These are phyloP conservation scores for Carcharodon carcharias DNA, from an alignment of 2,797 vertebrate genomes.

Conservation along the genomic window DNA sequence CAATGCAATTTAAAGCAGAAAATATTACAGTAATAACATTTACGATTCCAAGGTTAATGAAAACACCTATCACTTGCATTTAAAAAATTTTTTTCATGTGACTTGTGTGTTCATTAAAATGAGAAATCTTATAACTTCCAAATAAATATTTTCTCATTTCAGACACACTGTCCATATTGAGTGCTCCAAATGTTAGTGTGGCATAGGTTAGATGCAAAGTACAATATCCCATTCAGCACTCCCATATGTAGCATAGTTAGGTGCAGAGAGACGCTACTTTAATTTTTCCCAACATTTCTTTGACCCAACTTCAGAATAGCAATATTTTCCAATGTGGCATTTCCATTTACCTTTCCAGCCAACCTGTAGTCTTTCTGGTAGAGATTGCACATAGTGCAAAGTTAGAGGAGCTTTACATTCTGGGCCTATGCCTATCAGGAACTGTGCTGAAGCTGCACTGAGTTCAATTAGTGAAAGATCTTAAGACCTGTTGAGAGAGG, in stretches of 20 bases:
- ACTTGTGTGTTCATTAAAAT: background rate
- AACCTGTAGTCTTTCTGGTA: background rate
- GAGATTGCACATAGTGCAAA: background rate
- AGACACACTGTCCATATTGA: background rate
- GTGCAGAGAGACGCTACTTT: background rate
- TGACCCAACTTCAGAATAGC: background rate
- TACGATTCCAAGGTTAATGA: background rate
- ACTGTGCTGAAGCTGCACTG: background rate
- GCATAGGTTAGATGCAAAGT: background rate
- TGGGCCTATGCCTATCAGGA: background rate
- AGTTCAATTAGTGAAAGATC: background rate
- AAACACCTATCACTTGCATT: background rate
- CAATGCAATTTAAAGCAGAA: background rate
- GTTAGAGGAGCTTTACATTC: background rate
- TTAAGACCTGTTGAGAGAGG: background rate
- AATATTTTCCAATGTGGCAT: background rate
- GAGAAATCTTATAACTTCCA: background rate
- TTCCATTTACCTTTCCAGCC: background rate
- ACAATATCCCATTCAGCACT: background rate
- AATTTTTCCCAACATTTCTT: background rate
- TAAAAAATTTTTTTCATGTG: background rate
- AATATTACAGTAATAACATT: background rate
- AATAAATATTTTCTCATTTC: background rate
- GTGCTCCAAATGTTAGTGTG: background rate
- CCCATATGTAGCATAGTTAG: background rate